A percentile compares a stretch with the other conserved stretches of the same genome.
phyloP scores from a whole-genome alignment of 2,888 invertebrate species.

The Sinopyrophorus schimmeli region DNA sequence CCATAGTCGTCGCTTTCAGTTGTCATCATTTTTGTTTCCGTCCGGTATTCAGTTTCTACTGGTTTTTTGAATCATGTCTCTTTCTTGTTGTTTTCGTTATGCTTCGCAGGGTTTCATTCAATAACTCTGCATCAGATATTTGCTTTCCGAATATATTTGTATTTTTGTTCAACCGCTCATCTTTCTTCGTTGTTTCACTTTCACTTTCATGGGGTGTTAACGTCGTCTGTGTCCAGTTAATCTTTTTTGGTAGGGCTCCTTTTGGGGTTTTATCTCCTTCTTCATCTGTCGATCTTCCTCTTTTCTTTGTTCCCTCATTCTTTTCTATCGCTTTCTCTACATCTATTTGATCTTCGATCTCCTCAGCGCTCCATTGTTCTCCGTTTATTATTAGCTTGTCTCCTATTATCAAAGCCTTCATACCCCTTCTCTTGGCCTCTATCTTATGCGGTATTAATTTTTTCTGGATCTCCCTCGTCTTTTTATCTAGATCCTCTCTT shows the following conservation, averaged over 20 bases:
- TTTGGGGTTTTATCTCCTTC: conserved; percentile 1
- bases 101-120: background rate
- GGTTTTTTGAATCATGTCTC: background rate
- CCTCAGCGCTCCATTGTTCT: conserved; percentile 1
- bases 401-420: conserved; percentile 5
- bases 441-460: conserved; percentile 4
- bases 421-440: conserved; percentile 4
- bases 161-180: background rate
- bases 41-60: background rate
- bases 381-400: conserved; percentile 9
- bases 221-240: conserved; percentile 4
- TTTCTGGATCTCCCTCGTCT: conserved; percentile 3
- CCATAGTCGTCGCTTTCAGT: background rate
- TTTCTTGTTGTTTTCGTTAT: conserved; percentile 3
- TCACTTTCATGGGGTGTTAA: conserved; percentile 1
- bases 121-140: no score
- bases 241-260: conserved; percentile 6
- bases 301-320: background rate
- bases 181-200: background rate
- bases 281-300: conserved; percentile 6
- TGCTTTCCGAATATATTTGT: no score
- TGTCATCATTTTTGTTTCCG: background rate
- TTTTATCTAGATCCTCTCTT: conserved; percentile 6
- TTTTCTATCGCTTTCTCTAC: background rate
- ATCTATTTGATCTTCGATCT: background rate